phyloP scores from a whole-genome alignment of 2,888 invertebrate genomes.

The Trachelus tabidus region DNA sequence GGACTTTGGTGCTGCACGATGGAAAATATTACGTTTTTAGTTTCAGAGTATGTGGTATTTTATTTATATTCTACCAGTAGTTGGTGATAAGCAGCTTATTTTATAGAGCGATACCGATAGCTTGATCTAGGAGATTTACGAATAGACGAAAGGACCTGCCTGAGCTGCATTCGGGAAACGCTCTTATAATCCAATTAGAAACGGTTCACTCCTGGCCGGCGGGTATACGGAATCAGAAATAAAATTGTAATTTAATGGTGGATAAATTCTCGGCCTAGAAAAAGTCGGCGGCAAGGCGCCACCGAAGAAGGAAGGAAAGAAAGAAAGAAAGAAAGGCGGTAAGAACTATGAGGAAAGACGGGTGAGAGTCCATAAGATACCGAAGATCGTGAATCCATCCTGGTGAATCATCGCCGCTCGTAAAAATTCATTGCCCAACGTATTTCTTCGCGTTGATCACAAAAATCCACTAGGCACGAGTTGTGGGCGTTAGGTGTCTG shows the following conservation, averaged over 20 bases:
- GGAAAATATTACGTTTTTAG: not conserved
- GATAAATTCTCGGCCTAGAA: conserved; percentile 32
- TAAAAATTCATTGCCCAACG: conserved; percentile 15
- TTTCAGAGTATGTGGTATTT: not conserved
- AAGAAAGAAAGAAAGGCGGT: not conserved
- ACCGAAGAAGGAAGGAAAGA: conserved; percentile 11
- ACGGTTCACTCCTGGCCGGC: conserved; percentile 16
- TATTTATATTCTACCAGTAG: too few relatives aligned
- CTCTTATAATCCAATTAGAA: conserved; percentile 18
- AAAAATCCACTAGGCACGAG: not conserved
- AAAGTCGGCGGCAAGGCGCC: conserved; percentile 22
- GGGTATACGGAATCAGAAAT: conserved; percentile 20
- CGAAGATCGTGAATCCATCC: conserved; percentile 1
- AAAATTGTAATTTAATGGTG: conserved; percentile 32
- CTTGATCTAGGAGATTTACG: not conserved
- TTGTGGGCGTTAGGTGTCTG: not conserved
- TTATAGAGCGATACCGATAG: not conserved
- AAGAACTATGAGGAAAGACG: not conserved
- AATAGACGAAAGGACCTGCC: not conserved
- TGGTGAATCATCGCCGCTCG: conserved; percentile 30
- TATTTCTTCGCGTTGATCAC: conserved; percentile 13
- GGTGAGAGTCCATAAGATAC: not conserved
- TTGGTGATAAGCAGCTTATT: too few relatives aligned
- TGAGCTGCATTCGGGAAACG: not conserved
- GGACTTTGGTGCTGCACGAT: not conserved